A percentile compares a stretch with the other conserved stretches of the same genome.
These are phyloP conservation scores for Tetragonula clypearis DNA, from an alignment of 1,140 invertebrate species.

Conservation along the genomic window DNA sequence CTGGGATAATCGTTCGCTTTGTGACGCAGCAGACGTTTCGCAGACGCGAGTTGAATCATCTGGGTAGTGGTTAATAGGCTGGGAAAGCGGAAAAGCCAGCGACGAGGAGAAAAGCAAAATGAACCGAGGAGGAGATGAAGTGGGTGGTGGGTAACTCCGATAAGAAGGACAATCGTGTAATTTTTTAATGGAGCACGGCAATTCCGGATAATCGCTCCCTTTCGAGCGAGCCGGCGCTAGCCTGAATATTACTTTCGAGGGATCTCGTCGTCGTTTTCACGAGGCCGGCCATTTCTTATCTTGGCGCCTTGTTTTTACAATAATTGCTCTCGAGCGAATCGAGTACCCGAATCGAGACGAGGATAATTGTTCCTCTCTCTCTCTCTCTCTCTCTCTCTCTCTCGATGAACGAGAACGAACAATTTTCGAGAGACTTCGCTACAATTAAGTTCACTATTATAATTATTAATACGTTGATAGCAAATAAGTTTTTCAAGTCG, in stretches of 20 bases:
- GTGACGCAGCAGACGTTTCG: background rate
- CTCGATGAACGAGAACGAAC: too few species aligned
- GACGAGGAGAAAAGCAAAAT: too few species aligned
- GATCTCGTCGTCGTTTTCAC: background rate
- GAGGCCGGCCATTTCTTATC: too few species aligned
- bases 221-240: background rate
- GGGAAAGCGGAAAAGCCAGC: background rate
- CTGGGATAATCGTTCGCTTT: background rate
- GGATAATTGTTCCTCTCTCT: too few species aligned
- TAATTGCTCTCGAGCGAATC: too few species aligned
- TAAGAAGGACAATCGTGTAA: slow-evolving; percentile 32
- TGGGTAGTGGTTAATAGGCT: slow-evolving; percentile 22
- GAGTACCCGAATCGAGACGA: too few species aligned
- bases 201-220: slow-evolving; percentile 33
- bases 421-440: background rate
- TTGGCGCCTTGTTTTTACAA: too few species aligned
- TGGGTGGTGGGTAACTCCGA: background rate
- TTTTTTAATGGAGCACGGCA: slow-evolving; percentile 38
- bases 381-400: too few species aligned
- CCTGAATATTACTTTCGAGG: background rate
- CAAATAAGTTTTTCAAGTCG: too few species aligned
- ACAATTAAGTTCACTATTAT: too few species aligned
- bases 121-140: background rate
- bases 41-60: slow-evolving; percentile 6
- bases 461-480: too few species aligned